Evolutionary conservation across 1,140 invertebrate genomes (phyloP).

Genomic region (Drosophila nigromelanica): DNA sequence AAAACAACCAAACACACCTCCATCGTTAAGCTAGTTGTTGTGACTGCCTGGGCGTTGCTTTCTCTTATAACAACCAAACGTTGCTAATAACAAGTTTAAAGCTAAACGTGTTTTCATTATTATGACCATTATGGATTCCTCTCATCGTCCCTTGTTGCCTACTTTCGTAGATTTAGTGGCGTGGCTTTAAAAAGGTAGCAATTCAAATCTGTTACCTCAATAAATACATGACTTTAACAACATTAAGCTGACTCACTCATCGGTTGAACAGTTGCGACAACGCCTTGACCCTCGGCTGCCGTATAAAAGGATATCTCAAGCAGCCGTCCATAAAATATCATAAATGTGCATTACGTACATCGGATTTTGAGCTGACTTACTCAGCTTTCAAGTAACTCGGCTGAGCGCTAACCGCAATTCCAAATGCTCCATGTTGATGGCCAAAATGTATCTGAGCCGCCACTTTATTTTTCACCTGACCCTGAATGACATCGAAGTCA

Average conservation of each 20-base stretch:
- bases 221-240: conserved; percentile 34
- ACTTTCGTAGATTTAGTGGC: conserved; percentile 42
- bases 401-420: conserved; percentile 19
- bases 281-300: conserved; percentile 19
- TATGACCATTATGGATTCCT: conserved; percentile 73
- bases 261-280: conserved; percentile 20
- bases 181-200: conserved; percentile 46
- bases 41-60: conserved; percentile 64
- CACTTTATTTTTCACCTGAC: not conserved
- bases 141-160: conserved; percentile 26
- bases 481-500: no score
- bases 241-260: conserved; percentile 47
- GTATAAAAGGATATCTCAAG: conserved; percentile 17
- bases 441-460: not conserved
- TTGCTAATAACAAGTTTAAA: conserved; percentile 81
- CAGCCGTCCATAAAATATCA: conserved; percentile 48
- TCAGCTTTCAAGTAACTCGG: conserved; percentile 14
- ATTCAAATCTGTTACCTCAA: conserved; percentile 44
- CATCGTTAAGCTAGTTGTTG: conserved; percentile 35
- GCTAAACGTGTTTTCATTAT: conserved; percentile 79
- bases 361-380: conserved; percentile 45
- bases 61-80: conserved; percentile 64
- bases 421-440: conserved; percentile 14
- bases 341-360: conserved; percentile 54
- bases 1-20: conserved; percentile 61